These are phyloP conservation scores for Hormiphora californensis DNA, from an alignment of 37 sponge, comb jelly and placozoan species.

Conservation along the genomic window DNA sequence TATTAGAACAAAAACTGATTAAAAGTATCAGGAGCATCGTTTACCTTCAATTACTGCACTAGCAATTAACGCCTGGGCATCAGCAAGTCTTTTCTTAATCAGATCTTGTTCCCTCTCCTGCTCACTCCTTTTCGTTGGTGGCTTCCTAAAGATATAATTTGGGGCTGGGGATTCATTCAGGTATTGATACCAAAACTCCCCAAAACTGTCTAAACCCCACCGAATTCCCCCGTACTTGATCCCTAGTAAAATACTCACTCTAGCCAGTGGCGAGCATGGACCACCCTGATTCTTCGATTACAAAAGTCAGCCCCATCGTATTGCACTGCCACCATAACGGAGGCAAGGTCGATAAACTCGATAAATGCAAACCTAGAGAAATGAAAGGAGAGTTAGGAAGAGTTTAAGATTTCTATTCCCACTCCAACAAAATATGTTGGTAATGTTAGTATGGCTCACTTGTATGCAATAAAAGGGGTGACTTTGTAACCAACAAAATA, in stretches of 20 bases:
- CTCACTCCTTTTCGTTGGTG: constrained; percentile 24
- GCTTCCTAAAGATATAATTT: too few relatives aligned
- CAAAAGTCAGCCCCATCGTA: constrained; percentile 90
- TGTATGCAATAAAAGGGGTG: too few relatives aligned
- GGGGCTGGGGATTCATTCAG: too few relatives aligned
- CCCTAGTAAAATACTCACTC: not conserved
- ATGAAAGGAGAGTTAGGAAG: too few relatives aligned
- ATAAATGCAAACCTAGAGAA: constrained; percentile 99
- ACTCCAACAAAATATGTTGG: too few relatives aligned
- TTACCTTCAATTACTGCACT: constrained; percentile 42
- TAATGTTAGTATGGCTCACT: too few relatives aligned
- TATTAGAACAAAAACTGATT: too few relatives aligned
- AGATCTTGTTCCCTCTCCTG: not conserved
- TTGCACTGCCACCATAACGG: constrained; percentile 78
- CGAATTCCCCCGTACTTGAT: too few relatives aligned
- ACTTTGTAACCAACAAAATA: too few relatives aligned
- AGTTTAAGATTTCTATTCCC: too few relatives aligned
- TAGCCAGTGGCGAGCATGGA: constrained; percentile 13
- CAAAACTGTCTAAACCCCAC: not conserved
- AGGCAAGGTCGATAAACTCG: constrained; percentile 77
- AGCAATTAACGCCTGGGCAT: constrained; percentile 26
- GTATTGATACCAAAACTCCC: not conserved
- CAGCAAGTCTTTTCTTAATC: not conserved
- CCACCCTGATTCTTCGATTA: constrained; percentile 67
- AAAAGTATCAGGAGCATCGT: too few relatives aligned